A percentile compares a stretch with the other conserved stretches of the same genome.
phyloP scores from a whole-genome alignment of 2,888 invertebrate genomes.

The Acleris sparsana region DNA sequence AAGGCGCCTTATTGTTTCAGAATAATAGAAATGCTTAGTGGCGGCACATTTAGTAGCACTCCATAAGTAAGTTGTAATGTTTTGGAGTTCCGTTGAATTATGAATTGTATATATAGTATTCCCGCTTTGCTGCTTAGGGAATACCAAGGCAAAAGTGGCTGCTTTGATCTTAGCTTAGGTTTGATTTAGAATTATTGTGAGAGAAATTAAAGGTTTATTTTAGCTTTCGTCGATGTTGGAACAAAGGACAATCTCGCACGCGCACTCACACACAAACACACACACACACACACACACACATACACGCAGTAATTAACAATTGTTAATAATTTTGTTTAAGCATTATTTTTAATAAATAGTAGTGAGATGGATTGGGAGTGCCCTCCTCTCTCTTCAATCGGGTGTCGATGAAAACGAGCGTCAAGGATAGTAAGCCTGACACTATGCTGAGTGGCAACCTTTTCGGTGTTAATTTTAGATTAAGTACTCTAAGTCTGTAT shows the following conservation, averaged over 20 bases:
- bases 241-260: conserved; percentile 14
- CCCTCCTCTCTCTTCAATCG: too few relatives aligned
- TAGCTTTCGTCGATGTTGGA: neutral
- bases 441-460: too few relatives aligned
- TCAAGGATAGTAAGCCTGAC: too few relatives aligned
- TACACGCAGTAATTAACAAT: too few relatives aligned
- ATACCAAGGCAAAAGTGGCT: conserved; percentile 25
- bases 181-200: conserved; percentile 16
- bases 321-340: too few relatives aligned
- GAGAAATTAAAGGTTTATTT: conserved; percentile 13
- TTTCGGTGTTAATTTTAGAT: too few relatives aligned
- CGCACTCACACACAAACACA: too few relatives aligned
- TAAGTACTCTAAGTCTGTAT: too few relatives aligned
- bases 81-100: conserved; percentile 9
- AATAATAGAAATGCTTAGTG: conserved; percentile 5
- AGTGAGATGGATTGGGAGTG: too few relatives aligned
- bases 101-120: neutral
- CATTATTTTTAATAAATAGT: too few relatives aligned
- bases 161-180: conserved; percentile 23
- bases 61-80: neutral
- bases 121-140: conserved; percentile 12
- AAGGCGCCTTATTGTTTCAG: conserved; percentile 8
- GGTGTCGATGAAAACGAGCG: too few relatives aligned
- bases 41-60: conserved; percentile 1
- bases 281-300: too few relatives aligned